A percentile compares a stretch with the other conserved stretches of the same genome.
phyloP scores from a whole-genome alignment of 2,113 vertebrate genomes.

The Heloderma charlesbogerti region DNA sequence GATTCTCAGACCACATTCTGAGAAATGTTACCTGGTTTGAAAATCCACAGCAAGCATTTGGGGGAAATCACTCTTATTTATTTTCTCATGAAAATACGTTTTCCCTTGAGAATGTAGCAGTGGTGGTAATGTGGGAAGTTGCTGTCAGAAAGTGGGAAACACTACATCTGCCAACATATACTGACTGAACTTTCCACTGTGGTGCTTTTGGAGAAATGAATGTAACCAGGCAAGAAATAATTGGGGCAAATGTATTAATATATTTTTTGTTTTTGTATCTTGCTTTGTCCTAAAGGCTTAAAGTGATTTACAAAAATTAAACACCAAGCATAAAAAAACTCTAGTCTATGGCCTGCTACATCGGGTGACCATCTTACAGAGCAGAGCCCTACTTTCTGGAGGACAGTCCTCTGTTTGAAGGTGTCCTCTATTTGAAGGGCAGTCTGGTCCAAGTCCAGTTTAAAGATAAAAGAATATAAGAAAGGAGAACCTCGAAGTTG shows the following conservation, averaged over 20 bases:
- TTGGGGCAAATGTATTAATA: conserved; percentile 55
- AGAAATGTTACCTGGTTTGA: conserved; percentile 62
- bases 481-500: too few species aligned
- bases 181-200: conserved; percentile 53
- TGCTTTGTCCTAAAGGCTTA: background rate
- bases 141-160: conserved; percentile 52
- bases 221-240: conserved; percentile 53
- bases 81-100: conserved; percentile 21
- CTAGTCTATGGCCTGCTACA: background rate
- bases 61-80: conserved; percentile 48
- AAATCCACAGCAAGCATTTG: conserved; percentile 31
- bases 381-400: too few species aligned
- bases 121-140: conserved; percentile 51
- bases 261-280: background rate
- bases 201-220: conserved; percentile 15
- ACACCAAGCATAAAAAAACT: background rate
- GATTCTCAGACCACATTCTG: conserved; percentile 55
- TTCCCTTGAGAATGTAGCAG: conserved; percentile 30
- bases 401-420: too few species aligned
- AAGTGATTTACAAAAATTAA: background rate
- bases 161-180: conserved; percentile 63
- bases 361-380: too few species aligned
- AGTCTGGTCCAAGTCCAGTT: too few species aligned
- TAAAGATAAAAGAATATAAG: too few species aligned
- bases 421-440: too few species aligned